A percentile compares a stretch with the other conserved stretches of the same genome.
Conservation (phyloP, 23 tunicate species). For the Botrylloides violaceus region DNA sequence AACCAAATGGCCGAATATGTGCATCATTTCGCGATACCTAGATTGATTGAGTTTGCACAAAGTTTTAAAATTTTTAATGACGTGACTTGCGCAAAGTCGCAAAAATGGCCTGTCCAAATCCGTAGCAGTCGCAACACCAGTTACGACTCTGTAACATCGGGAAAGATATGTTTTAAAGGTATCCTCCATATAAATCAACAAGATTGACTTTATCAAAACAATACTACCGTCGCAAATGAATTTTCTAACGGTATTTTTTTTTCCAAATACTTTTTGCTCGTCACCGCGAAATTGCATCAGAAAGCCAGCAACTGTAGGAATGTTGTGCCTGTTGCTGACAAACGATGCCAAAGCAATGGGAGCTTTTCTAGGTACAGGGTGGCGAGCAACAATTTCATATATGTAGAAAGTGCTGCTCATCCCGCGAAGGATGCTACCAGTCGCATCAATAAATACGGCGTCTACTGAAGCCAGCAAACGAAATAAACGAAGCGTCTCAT, state of each 20-base stretch:
- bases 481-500: neutral
- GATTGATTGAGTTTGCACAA: no score
- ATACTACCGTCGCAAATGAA: constrained; percentile 23
- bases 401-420: neutral
- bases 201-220: neutral
- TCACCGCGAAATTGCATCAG: neutral
- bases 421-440: constrained; percentile 1
- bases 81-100: neutral
- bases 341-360: constrained; percentile 7
- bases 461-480: neutral
- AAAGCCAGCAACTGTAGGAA: neutral
- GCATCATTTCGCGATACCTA: no score
- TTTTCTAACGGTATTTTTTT: neutral
- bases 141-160: constrained; percentile 2
- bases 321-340: neutral
- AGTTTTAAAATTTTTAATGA: no score
- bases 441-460: constrained; percentile 1
- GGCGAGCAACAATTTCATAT: constrained; percentile 4
- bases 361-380: constrained; percentile 6
- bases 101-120: neutral
- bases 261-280: neutral
- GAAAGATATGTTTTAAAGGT: neutral
- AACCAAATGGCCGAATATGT: no score
- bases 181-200: constrained; percentile 2
- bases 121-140: neutral